phyloP scores from a whole-genome alignment of 2,797 vertebrate species.

The Hephaestus fuliginosus region DNA sequence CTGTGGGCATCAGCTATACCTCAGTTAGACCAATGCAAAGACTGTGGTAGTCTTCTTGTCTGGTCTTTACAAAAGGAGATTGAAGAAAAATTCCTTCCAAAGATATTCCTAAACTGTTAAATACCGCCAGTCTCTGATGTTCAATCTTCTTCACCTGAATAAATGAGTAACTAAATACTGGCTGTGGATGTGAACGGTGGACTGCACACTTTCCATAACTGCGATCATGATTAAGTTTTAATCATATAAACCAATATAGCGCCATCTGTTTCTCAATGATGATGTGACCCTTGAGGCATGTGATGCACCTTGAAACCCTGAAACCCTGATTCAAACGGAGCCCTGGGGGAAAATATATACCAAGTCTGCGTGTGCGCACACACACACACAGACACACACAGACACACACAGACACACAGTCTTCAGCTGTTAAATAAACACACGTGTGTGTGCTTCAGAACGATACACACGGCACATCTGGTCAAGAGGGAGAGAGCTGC shows the following conservation, averaged over 20 bases:
- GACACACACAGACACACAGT: not conserved
- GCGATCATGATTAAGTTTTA: slow-evolving; percentile 29
- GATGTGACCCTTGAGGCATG: slow-evolving; percentile 45
- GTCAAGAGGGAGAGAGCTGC: slow-evolving; percentile 22
- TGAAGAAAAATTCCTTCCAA: not conserved
- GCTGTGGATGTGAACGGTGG: too few relatives aligned
- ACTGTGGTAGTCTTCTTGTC: not conserved
- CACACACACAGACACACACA: not conserved
- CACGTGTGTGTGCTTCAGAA: slow-evolving; percentile 4
- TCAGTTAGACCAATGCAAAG: not conserved
- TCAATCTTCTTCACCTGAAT: not conserved
- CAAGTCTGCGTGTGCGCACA: not conserved
- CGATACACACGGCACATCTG: slow-evolving; percentile 61
- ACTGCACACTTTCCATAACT: not conserved
- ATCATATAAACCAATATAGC: slow-evolving; percentile 1
- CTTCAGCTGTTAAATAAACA: slow-evolving; percentile 40
- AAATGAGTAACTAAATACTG: not conserved
- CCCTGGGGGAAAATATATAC: slow-evolving; percentile 30
- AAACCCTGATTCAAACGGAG: slow-evolving; percentile 38
- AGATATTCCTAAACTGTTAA: not conserved
- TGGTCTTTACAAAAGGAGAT: not conserved
- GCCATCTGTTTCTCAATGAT: slow-evolving; percentile 43
- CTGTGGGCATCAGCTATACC: not conserved
- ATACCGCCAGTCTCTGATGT: not conserved
- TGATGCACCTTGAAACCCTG: slow-evolving; percentile 57